phyloP scores from a whole-genome alignment of 1,140 invertebrate species.

The Drosophila orosa region DNA sequence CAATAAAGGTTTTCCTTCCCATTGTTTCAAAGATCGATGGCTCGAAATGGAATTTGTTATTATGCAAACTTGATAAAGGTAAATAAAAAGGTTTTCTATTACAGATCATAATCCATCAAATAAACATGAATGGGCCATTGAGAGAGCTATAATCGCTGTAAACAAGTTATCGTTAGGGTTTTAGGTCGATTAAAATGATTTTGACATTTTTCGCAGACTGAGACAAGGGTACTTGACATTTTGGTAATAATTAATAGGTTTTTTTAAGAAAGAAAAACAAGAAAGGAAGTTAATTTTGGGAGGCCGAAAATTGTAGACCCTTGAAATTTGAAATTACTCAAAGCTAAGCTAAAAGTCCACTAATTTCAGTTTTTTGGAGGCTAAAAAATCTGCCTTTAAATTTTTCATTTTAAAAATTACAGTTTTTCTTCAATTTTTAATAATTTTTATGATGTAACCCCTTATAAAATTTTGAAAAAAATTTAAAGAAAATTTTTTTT shows the following conservation, averaged over 20 bases:
- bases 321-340: background rate
- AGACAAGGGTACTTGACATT: constrained; percentile 1
- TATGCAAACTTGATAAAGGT: constrained; percentile 21
- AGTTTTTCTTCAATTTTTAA: no score
- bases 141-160: constrained; percentile 4
- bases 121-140: constrained; percentile 25
- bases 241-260: constrained; percentile 2
- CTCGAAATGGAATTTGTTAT: constrained; percentile 11
- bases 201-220: constrained; percentile 14
- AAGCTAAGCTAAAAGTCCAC: background rate
- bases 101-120: constrained; percentile 36
- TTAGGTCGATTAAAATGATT: constrained; percentile 14
- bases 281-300: background rate
- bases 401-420: no score
- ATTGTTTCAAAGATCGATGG: constrained; percentile 44
- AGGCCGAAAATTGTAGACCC: background rate
- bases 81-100: constrained; percentile 19
- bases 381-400: no score
- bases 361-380: background rate
- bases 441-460: no score
- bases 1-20: constrained; percentile 45
- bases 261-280: background rate
- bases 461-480: no score
- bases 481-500: no score
- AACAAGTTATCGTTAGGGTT: background rate